Percentiles rank a stretch among this genome's conserved stretches.
Evolutionary conservation across 2,888 invertebrate genomes (phyloP).

Genomic region (Luperina testacea): DNA sequence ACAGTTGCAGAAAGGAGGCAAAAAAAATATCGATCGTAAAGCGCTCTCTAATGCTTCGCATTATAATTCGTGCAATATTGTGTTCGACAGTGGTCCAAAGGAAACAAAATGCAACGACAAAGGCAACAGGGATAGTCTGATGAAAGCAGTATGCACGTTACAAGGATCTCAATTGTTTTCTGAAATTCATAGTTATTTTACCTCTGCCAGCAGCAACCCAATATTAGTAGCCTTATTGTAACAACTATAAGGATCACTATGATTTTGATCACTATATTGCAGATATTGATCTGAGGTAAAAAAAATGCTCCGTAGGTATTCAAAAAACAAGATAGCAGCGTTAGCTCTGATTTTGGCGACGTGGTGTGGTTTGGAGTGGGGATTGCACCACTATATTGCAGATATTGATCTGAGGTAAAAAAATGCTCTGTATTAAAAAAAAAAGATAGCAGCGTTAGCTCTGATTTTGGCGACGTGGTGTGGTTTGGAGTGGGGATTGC

Average conservation of each 20-base stretch:
- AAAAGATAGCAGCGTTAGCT: not conserved
- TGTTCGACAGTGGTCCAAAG: not conserved
- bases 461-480: too few species aligned
- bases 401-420: too few species aligned
- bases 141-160: not conserved
- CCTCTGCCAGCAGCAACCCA: not conserved
- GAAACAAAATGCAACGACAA: not conserved
- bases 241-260: not conserved
- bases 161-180: not conserved
- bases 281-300: too few species aligned
- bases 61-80: not conserved
- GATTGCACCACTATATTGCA: too few species aligned
- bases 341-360: not conserved
- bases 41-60: too few species aligned
- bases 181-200: not conserved
- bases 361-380: too few species aligned
- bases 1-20: too few species aligned
- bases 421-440: not conserved
- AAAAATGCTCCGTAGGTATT: too few species aligned
- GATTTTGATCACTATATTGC: too few species aligned
- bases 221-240: not conserved
- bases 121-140: too few species aligned
- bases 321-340: not conserved
- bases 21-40: too few species aligned
- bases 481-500: too few species aligned